Evolutionary conservation across 2,888 invertebrate genomes (phyloP).

Genomic region (Neoaliturus tenellus): DNA sequence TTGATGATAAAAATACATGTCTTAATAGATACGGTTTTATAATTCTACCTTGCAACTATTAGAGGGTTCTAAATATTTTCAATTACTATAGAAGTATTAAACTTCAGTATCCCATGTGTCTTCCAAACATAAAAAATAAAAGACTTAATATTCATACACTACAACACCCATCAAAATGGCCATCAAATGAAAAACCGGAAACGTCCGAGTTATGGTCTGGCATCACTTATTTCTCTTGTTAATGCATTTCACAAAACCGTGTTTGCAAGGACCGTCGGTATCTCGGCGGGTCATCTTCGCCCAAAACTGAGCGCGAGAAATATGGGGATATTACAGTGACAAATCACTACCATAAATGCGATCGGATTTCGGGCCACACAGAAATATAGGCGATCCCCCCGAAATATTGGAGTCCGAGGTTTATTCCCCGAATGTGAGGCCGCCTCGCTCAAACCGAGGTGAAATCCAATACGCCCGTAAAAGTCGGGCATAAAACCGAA

Average conservation of each 20-base stretch:
- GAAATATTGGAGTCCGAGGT: conserved; percentile 2
- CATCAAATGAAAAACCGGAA: too few species aligned
- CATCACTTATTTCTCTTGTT: too few species aligned
- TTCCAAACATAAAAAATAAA: too few species aligned
- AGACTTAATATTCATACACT: too few species aligned
- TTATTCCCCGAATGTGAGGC: not conserved
- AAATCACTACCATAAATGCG: not conserved
- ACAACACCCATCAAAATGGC: too few species aligned
- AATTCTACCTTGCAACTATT: too few species aligned
- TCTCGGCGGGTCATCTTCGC: not conserved
- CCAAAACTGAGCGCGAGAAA: not conserved
- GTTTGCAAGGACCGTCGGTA: not conserved
- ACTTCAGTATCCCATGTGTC: too few species aligned
- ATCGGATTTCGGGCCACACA: conserved; percentile 14
- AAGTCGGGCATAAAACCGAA: not conserved
- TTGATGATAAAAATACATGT: too few species aligned
- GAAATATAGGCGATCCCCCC: not conserved
- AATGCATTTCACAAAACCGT: not conserved
- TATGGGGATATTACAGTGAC: not conserved
- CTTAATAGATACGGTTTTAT: too few species aligned
- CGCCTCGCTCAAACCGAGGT: not conserved
- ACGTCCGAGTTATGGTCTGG: too few species aligned
- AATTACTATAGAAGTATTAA: too few species aligned
- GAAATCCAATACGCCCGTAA: not conserved
- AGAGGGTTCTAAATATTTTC: too few species aligned